Percentiles rank a stretch among this genome's conserved stretches.
These are phyloP conservation scores for Orthosia cruda DNA, from an alignment of 2,888 invertebrate species.

Conservation along the genomic window DNA sequence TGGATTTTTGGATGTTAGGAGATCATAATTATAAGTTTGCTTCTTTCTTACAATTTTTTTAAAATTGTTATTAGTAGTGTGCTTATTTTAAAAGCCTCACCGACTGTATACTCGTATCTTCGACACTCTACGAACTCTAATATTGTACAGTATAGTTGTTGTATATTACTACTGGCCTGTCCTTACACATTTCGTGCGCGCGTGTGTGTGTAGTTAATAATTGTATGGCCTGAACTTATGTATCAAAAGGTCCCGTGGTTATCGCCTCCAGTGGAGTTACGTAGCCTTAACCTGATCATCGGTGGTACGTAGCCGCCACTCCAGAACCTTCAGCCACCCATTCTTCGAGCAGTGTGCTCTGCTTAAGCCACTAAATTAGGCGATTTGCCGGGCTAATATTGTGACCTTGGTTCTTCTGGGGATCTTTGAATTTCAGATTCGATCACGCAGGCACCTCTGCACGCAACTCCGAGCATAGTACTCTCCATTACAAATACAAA, in stretches of 20 bases:
- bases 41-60: neutral
- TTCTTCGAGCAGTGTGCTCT: too few relatives aligned
- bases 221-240: too few relatives aligned
- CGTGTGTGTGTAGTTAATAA: neutral
- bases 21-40: neutral
- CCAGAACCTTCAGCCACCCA: neutral
- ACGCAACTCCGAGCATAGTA: too few relatives aligned
- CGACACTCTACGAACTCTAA: neutral
- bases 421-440: too few relatives aligned
- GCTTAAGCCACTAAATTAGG: too few relatives aligned
- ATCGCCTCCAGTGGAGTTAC: neutral
- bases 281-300: neutral
- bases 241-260: too few relatives aligned
- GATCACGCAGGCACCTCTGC: too few relatives aligned
- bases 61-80: neutral
- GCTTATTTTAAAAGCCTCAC: neutral
- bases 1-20: neutral
- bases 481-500: too few relatives aligned
- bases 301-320: neutral
- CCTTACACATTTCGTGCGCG: neutral
- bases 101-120: neutral
- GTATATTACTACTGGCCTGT: neutral
- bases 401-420: too few relatives aligned
- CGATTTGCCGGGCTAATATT: too few relatives aligned
- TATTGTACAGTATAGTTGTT: too few relatives aligned